Evolutionary conservation across 2,113 vertebrate genomes (phyloP).

Genomic region (Sinocyclocheilus maitianheensis): DNA sequence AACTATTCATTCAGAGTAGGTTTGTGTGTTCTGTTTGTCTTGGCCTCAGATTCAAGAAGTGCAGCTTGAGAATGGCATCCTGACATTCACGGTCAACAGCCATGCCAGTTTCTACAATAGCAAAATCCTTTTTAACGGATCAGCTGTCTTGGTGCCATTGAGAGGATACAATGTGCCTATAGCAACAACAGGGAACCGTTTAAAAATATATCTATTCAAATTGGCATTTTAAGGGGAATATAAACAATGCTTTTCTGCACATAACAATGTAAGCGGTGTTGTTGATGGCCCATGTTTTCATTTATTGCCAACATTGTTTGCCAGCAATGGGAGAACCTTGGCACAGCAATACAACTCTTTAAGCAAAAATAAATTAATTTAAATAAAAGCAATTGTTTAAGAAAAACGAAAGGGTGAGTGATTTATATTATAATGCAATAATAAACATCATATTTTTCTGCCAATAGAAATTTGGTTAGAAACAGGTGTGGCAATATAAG

Average conservation of each 20-base stretch:
- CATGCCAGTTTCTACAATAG: slow-evolving; percentile 2
- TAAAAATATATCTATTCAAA: slow-evolving; percentile 2
- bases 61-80: not conserved
- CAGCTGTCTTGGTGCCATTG: slow-evolving; percentile 3
- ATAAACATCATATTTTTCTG: not conserved
- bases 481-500: not conserved
- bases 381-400: not conserved
- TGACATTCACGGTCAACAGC: slow-evolving; percentile 5
- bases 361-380: not conserved
- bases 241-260: not conserved
- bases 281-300: not conserved
- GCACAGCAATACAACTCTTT: not conserved
- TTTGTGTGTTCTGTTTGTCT: not conserved
- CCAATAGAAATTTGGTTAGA: not conserved
- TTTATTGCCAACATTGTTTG: not conserved
- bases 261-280: slow-evolving; percentile 2
- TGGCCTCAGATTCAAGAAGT: not conserved
- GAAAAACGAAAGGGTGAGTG: too few species aligned
- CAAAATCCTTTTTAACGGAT: not conserved
- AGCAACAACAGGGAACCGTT: not conserved
- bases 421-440: not conserved
- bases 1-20: not conserved
- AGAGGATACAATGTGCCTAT: not conserved
- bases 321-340: slow-evolving; percentile 11
- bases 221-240: not conserved